A percentile compares a stretch with the other conserved stretches of the same genome.
Conservation (phyloP, 2,113 vertebrate genomes). For the Pica pica region DNA sequence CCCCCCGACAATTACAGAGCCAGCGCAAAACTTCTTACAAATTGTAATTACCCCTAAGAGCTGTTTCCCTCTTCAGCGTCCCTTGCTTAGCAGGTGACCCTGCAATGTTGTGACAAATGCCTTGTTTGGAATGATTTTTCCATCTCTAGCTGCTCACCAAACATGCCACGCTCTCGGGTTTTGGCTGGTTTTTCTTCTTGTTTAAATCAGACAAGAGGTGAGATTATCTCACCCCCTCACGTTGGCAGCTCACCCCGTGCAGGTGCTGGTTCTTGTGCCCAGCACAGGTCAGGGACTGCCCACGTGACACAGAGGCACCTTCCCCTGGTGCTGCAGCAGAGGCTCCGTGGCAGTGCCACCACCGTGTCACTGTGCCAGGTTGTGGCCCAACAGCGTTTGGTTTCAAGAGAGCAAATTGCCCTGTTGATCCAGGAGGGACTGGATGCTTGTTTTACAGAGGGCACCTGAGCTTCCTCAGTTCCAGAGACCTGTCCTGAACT, state of each 20-base stretch:
- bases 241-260: fast-evolving
- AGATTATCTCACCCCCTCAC: fast-evolving
- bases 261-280: fast-evolving
- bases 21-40: not conserved
- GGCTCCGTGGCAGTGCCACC: not conserved
- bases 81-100: constrained; percentile 13
- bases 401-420: too few species aligned
- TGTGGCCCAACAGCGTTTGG: fast-evolving
- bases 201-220: not conserved
- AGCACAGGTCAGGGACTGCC: fast-evolving
- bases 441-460: not conserved
- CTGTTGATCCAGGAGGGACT: fast-evolving
- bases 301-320: not conserved
- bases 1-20: constrained; percentile 19
- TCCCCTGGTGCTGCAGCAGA: not conserved
- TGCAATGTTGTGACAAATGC: constrained; percentile 40
- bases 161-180: fast-evolving
- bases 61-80: not conserved
- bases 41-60: constrained; percentile 40
- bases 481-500: not conserved
- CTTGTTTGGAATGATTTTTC: constrained; percentile 14
- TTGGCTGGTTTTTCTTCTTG: not conserved
- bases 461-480: fast-evolving
- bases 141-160: not conserved
- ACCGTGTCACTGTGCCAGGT: fast-evolving